These are phyloP conservation scores for Aegithalos caudatus DNA, from an alignment of 2,113 vertebrate genomes.

Conservation along the genomic window DNA sequence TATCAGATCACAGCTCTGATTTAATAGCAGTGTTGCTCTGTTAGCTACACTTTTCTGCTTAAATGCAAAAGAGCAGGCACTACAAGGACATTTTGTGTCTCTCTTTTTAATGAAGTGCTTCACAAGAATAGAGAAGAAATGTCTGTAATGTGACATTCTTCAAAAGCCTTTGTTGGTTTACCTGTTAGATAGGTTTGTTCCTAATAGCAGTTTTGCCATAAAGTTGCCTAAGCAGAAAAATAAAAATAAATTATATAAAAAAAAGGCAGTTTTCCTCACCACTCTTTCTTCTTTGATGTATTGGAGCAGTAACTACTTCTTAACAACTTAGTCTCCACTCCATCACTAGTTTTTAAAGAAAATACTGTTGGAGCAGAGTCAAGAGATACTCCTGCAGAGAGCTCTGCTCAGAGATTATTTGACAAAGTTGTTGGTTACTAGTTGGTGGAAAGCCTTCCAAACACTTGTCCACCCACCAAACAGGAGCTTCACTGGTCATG, in stretches of 20 bases:
- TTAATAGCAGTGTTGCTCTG: not conserved
- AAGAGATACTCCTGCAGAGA: not conserved
- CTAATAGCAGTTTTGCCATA: not conserved
- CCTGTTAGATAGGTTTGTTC: not conserved
- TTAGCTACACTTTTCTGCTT: not conserved
- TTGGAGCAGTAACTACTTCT: not conserved
- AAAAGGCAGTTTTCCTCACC: not conserved
- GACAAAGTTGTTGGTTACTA: not conserved
- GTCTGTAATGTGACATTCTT: conserved; percentile 21
- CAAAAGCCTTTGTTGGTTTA: not conserved
- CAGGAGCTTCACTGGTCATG: not conserved
- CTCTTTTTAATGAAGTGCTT: not conserved
- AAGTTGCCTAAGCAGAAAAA: not conserved
- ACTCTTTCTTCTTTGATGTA: not conserved
- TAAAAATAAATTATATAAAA: not conserved
- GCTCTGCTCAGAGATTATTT: not conserved
- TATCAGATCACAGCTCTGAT: not conserved
- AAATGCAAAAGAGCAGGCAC: not conserved
- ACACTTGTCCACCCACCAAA: not conserved
- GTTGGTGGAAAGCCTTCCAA: not conserved
- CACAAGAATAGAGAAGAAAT: conserved; percentile 35
- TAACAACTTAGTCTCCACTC: not conserved
- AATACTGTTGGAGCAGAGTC: not conserved
- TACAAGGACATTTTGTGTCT: not conserved
- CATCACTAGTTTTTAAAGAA: not conserved